A percentile compares a stretch with the other conserved stretches of the same genome.
phyloP scores from a whole-genome alignment of 1,140 invertebrate species.

The Eupeodes corollae region DNA sequence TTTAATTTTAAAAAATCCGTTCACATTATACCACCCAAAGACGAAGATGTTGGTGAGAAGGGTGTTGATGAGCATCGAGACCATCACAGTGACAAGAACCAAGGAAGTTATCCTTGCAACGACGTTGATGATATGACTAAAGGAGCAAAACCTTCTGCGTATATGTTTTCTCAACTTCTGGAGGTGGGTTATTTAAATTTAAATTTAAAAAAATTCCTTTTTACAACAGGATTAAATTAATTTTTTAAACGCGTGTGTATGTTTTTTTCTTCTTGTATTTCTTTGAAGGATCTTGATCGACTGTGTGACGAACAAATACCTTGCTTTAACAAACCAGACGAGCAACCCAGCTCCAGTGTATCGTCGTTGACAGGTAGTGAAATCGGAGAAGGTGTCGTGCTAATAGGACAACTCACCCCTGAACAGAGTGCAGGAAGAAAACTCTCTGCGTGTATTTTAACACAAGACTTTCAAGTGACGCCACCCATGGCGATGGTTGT shows the following conservation, averaged over 20 bases:
- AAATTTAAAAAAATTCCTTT: neutral
- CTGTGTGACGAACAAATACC: conserved; percentile 26
- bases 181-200: conserved; percentile 11
- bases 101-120: too few relatives aligned
- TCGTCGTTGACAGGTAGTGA: conserved; percentile 7
- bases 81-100: too few relatives aligned
- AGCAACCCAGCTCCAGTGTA: conserved; percentile 26
- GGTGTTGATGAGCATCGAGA: too few relatives aligned
- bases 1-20: conserved; percentile 27
- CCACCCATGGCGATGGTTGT: conserved; percentile 3
- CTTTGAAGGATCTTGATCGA: conserved; percentile 23
- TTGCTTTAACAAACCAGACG: conserved; percentile 19
- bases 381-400: too few relatives aligned
- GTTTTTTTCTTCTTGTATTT: neutral
- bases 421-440: too few relatives aligned
- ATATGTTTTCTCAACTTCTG: conserved; percentile 31
- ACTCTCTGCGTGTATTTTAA: neutral
- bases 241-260: neutral
- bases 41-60: too few relatives aligned
- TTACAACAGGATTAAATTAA: neutral
- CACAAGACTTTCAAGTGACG: conserved; percentile 18
- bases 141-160: neutral
- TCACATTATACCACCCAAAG: conserved; percentile 13
- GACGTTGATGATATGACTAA: neutral
- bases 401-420: too few relatives aligned